These are phyloP conservation scores for Plutomurus gul DNA, from an alignment of 1,140 invertebrate species.

Conservation along the genomic window DNA sequence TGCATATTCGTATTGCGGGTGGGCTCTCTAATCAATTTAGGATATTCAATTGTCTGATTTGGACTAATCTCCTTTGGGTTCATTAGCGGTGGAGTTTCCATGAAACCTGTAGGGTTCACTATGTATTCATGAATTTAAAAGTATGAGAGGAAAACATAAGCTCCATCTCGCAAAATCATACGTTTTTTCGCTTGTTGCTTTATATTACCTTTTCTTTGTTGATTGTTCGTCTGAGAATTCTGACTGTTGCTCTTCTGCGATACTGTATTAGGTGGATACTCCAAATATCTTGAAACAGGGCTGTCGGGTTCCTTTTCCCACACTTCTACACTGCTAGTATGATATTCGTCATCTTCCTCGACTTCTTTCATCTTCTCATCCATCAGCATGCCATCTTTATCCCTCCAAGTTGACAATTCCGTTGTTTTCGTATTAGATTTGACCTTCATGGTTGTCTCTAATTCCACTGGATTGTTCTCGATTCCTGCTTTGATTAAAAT, in stretches of 20 bases:
- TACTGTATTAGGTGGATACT: not conserved
- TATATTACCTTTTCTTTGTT: conserved; percentile 16
- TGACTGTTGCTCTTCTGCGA: not conserved
- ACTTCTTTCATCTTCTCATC: conserved; percentile 62
- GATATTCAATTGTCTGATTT: not conserved
- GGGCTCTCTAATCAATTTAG: conserved; percentile 15
- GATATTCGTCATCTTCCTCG: conserved; percentile 48
- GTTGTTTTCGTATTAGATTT: conserved; percentile 74
- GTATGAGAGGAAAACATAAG: conserved; percentile 2
- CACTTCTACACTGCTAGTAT: conserved; percentile 41
- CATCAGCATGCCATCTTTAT: conserved; percentile 69
- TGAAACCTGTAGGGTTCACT: not conserved
- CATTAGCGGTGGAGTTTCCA: not conserved
- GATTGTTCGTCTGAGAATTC: not conserved
- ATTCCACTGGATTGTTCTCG: conserved; percentile 65
- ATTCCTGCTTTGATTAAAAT: conserved; percentile 70
- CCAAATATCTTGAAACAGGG: not conserved
- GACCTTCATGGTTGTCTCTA: conserved; percentile 73
- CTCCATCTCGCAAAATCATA: not conserved
- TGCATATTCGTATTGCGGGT: conserved; percentile 20
- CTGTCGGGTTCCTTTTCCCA: conserved; percentile 41
- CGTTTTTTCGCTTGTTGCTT: not conserved
- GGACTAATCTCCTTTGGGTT: not conserved
- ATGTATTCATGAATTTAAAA: not conserved
- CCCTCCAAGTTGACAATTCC: conserved; percentile 70